These are phyloP conservation scores for Torymus tubicola DNA, from an alignment of 2,888 invertebrate species.

Conservation along the genomic window DNA sequence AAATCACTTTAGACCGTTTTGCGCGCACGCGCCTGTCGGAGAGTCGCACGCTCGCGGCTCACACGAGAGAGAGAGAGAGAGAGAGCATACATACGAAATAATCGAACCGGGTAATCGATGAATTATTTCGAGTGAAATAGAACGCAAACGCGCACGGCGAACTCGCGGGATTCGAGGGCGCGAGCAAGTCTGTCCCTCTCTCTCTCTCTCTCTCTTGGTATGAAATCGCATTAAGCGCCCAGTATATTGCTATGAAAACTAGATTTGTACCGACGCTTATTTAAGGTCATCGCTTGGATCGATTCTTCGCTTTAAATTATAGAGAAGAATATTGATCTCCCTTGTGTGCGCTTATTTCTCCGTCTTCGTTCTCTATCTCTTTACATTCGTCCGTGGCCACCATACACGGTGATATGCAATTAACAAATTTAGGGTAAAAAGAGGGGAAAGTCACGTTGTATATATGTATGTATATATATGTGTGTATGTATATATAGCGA, in stretches of 20 bases:
- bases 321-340: slow-evolving; percentile 49
- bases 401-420: too few relatives aligned
- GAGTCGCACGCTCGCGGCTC: too few relatives aligned
- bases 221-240: slow-evolving; percentile 7
- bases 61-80: too few relatives aligned
- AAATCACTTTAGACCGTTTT: too few relatives aligned
- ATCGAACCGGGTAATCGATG: too few relatives aligned
- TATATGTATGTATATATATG: too few relatives aligned
- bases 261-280: slow-evolving; percentile 46
- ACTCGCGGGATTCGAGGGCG: not conserved
- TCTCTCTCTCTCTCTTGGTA: not conserved
- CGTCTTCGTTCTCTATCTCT: slow-evolving; percentile 6
- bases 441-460: too few relatives aligned
- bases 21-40: too few relatives aligned
- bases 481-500: too few relatives aligned
- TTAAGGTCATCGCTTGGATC: slow-evolving; percentile 55
- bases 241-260: slow-evolving; percentile 25
- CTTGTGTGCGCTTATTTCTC: slow-evolving; percentile 6
- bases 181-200: not conserved
- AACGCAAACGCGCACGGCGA: not conserved
- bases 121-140: too few relatives aligned
- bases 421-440: too few relatives aligned
- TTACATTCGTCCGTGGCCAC: not conserved
- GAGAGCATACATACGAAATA: too few relatives aligned
- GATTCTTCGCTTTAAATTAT: slow-evolving; percentile 57